Conservation (phyloP, 2,113 vertebrate genomes). For the Gymnogyps californianus region DNA sequence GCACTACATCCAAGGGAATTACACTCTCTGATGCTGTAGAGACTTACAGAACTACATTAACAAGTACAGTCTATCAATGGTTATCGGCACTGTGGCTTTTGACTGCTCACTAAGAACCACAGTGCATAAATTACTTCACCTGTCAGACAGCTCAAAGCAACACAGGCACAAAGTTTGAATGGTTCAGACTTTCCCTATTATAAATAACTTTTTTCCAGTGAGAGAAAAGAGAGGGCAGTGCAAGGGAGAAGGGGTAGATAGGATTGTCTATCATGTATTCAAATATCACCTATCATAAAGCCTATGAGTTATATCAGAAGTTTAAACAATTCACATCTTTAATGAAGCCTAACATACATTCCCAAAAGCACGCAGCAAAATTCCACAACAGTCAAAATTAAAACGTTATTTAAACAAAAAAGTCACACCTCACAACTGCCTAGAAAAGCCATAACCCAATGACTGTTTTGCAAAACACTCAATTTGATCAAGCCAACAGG, state of each 20-base stretch:
- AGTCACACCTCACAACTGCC: background rate
- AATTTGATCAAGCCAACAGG: background rate
- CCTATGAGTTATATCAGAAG: background rate
- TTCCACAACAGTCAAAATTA: background rate
- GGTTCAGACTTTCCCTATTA: background rate
- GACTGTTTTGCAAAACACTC: background rate
- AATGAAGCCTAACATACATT: background rate
- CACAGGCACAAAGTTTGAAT: constrained; percentile 16
- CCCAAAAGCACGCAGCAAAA: background rate
- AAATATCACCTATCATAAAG: background rate
- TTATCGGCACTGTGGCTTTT: constrained; percentile 54
- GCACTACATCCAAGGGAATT: constrained; percentile 25
- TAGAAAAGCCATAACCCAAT: background rate
- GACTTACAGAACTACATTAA: constrained; percentile 40
- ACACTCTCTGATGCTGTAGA: background rate
- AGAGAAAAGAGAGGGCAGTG: background rate
- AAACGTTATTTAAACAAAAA: background rate
- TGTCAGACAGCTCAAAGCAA: constrained; percentile 48
- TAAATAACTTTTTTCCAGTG: background rate
- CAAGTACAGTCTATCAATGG: constrained; percentile 51
- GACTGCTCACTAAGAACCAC: constrained; percentile 48
- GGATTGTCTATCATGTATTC: background rate
- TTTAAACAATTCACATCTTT: background rate
- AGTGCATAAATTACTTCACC: constrained; percentile 53
- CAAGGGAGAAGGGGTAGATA: background rate